phyloP scores from a whole-genome alignment of 1,140 invertebrate species.

The Hylyphantes graminicola region DNA sequence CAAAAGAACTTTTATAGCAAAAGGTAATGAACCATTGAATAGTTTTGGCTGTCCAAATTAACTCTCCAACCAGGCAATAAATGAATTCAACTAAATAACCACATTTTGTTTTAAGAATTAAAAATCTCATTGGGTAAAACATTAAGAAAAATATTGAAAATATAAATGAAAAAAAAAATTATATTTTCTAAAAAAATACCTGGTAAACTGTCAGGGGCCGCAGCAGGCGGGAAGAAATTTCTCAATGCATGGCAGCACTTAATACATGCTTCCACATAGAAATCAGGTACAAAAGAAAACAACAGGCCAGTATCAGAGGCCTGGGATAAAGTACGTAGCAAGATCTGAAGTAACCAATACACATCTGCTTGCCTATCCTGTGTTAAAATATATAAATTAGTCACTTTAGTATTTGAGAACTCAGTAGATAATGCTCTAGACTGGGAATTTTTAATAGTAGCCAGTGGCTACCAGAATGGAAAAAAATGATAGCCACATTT shows the following conservation, averaged over 20 bases:
- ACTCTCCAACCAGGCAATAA: no score
- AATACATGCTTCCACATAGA: slow-evolving; percentile 81
- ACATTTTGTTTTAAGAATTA: slow-evolving; percentile 7
- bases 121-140: not conserved
- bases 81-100: no score
- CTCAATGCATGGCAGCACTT: slow-evolving; percentile 74
- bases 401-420: no score
- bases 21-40: no score
- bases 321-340: slow-evolving; percentile 72
- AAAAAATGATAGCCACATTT: no score
- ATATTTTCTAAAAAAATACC: slow-evolving; percentile 69
- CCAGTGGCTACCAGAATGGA: no score
- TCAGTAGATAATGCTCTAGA: no score
- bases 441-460: no score
- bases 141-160: not conserved
- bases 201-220: slow-evolving; percentile 71
- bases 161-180: slow-evolving; percentile 41
- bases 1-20: no score
- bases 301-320: slow-evolving; percentile 75
- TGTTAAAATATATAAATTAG: no score
- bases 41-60: no score
- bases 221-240: slow-evolving; percentile 71
- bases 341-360: slow-evolving; percentile 74
- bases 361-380: slow-evolving; percentile 73
- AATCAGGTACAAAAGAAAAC: slow-evolving; percentile 84